Evolutionary conservation across 2,797 vertebrate species (phyloP).

Genomic region (Miichthys miiuy): DNA sequence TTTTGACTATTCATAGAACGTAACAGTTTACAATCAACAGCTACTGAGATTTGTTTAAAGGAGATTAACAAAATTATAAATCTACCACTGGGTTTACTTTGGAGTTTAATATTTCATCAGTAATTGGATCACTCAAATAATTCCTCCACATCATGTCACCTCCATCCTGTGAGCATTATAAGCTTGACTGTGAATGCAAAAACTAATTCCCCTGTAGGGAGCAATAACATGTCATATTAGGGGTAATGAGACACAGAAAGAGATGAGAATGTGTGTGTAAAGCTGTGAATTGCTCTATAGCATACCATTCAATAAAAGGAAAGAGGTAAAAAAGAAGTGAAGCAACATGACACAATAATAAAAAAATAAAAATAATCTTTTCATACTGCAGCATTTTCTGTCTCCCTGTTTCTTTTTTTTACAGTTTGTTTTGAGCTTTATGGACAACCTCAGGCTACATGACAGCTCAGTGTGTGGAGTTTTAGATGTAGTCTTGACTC

Average conservation of each 20-base stretch:
- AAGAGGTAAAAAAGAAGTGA: not conserved
- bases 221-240: not conserved
- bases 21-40: not conserved
- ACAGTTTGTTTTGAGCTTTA: not conserved
- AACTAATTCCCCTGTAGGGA: not conserved
- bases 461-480: conserved; percentile 2
- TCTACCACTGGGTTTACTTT: not conserved
- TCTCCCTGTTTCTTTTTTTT: not conserved
- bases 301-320: not conserved
- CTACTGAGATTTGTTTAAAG: not conserved
- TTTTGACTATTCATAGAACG: not conserved
- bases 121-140: not conserved
- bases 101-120: not conserved
- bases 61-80: not conserved
- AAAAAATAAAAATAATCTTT: not conserved
- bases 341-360: not conserved
- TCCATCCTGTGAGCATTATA: not conserved
- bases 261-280: not conserved
- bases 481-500: not conserved
- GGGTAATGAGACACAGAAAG: not conserved
- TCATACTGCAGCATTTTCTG: conserved; percentile 2
- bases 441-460: not conserved
- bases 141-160: not conserved
- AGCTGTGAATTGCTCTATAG: not conserved
- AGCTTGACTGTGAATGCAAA: not conserved